Evolutionary conservation across 2,797 vertebrate species (phyloP).

Genomic region (Hylomyscus alleni): DNA sequence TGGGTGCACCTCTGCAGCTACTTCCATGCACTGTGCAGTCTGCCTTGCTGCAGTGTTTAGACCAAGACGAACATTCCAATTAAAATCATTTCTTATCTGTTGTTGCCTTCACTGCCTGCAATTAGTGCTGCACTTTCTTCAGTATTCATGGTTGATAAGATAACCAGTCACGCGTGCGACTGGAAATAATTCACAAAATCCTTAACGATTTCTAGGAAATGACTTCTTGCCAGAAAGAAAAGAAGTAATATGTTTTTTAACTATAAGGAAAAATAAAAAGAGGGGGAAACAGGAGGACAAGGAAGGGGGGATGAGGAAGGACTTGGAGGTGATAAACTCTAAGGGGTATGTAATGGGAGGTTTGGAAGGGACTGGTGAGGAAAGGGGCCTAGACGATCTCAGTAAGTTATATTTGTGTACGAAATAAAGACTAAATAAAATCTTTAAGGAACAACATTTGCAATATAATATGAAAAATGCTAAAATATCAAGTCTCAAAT

Average conservation of each 20-base stretch:
- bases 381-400: not conserved
- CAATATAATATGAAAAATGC: not conserved
- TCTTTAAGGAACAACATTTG: not conserved
- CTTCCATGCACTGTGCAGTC: not conserved
- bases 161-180: not conserved
- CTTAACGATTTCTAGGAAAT: not conserved
- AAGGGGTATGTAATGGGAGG: not conserved
- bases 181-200: slow-evolving; percentile 11
- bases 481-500: not conserved
- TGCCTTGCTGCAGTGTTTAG: not conserved
- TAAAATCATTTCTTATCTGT: slow-evolving; percentile 14
- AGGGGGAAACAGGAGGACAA: too few species aligned
- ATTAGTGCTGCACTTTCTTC: slow-evolving; percentile 10
- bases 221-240: not conserved
- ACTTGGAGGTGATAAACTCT: not conserved
- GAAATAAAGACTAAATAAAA: not conserved
- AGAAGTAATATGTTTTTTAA: not conserved
- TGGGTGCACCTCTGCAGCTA: not conserved
- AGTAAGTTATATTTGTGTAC: not conserved
- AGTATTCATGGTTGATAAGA: not conserved
- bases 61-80: slow-evolving; percentile 8
- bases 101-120: slow-evolving; percentile 22
- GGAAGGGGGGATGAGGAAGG: not conserved
- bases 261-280: not conserved
- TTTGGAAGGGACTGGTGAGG: not conserved